Conservation (phyloP, 2,888 invertebrate genomes). For the Candidula unifasciata region DNA sequence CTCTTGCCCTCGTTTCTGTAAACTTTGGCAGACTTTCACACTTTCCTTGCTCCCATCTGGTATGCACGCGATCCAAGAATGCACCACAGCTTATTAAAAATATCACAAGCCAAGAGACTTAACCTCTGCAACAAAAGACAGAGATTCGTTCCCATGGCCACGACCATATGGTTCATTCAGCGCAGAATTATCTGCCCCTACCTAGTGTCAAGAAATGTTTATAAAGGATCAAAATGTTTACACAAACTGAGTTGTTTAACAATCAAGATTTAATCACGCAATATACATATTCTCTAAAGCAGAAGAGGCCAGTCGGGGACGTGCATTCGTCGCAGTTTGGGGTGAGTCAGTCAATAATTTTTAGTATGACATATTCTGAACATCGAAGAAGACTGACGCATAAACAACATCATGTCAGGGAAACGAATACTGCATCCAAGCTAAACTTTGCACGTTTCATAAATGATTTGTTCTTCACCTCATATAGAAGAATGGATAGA, state of each 20-base stretch:
- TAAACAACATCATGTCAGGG: no score
- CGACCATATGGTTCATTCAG: background rate
- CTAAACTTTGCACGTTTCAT: no score
- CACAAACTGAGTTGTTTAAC: no score
- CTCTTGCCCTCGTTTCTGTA: background rate
- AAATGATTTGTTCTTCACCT: no score
- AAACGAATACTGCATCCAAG: no score
- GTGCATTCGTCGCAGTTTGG: no score
- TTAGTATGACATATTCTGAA: no score
- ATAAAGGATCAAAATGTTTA: background rate
- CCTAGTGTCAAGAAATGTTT: background rate
- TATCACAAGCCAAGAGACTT: background rate
- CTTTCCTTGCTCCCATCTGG: background rate
- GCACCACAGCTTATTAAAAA: background rate
- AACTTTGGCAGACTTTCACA: background rate
- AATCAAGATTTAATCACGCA: no score
- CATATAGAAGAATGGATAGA: background rate
- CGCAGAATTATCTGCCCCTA: background rate
- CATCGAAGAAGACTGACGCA: no score
- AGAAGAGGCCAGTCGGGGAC: no score
- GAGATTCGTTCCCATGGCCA: background rate
- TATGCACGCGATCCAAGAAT: constrained; percentile 2
- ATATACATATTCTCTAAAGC: no score
- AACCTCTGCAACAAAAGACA: background rate
- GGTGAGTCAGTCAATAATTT: no score